These are phyloP conservation scores for Elephantulus edwardii DNA, from an alignment of 2,113 vertebrate genomes.

Conservation along the genomic window DNA sequence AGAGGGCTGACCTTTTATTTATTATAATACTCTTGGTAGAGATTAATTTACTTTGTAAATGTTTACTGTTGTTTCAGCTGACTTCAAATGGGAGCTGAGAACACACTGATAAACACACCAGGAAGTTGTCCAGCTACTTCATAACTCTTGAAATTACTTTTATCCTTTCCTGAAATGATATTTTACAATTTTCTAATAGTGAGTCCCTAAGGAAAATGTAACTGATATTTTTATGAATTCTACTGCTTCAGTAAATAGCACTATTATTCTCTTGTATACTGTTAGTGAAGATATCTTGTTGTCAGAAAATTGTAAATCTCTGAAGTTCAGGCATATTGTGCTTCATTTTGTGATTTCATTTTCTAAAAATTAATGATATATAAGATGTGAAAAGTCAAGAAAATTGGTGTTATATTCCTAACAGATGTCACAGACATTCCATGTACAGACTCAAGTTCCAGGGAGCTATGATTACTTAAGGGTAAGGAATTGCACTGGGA, in stretches of 20 bases:
- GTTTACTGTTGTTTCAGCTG: slow-evolving; percentile 64
- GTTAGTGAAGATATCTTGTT: neutral
- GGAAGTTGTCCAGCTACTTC: slow-evolving; percentile 25
- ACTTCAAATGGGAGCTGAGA: slow-evolving; percentile 46
- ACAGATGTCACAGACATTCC: no score
- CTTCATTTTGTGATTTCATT: no score
- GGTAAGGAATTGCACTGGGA: no score
- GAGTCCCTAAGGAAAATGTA: slow-evolving; percentile 12
- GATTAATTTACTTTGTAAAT: slow-evolving; percentile 71
- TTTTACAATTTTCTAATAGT: slow-evolving; percentile 54
- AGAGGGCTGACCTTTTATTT: slow-evolving; percentile 56
- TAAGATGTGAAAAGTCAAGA: neutral
- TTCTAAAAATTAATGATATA: neutral
- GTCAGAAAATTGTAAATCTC: neutral
- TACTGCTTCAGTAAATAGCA: slow-evolving; percentile 9
- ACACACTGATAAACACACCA: slow-evolving; percentile 49
- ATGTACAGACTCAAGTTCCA: no score
- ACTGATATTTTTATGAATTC: slow-evolving; percentile 42
- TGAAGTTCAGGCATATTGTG: neutral
- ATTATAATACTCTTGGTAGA: slow-evolving; percentile 56
- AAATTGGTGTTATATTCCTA: neutral
- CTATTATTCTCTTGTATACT: slow-evolving; percentile 5
- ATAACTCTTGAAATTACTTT: slow-evolving; percentile 61
- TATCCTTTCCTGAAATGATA: slow-evolving; percentile 57
- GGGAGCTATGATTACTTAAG: no score